These are phyloP conservation scores for rabbit (Oryctolagus cuniculus) DNA, from an alignment of 2,113 vertebrate genomes.

Conservation along the genomic window mOryCun1.1 NC_091442.1:19216001-19216500, in stretches of 20 bases:
- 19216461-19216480: background rate
- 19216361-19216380: background rate
- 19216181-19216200: background rate
- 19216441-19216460: background rate
- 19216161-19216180: background rate
- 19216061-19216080: background rate
- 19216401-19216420: background rate
- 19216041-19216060: no score
- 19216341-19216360: no score
- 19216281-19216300: background rate
- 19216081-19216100: background rate
- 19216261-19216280: background rate
- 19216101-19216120: background rate
- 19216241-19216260: background rate
- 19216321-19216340: background rate
- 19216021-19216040: no score
- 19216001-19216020: no score
- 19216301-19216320: background rate
- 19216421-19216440: background rate
- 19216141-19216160: background rate
- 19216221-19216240: background rate
- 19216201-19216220: background rate
- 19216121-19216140: background rate
- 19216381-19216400: background rate
- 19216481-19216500: background rate